phyloP scores from a whole-genome alignment of 2,113 vertebrate species.

The Halcyon senegalensis region DNA sequence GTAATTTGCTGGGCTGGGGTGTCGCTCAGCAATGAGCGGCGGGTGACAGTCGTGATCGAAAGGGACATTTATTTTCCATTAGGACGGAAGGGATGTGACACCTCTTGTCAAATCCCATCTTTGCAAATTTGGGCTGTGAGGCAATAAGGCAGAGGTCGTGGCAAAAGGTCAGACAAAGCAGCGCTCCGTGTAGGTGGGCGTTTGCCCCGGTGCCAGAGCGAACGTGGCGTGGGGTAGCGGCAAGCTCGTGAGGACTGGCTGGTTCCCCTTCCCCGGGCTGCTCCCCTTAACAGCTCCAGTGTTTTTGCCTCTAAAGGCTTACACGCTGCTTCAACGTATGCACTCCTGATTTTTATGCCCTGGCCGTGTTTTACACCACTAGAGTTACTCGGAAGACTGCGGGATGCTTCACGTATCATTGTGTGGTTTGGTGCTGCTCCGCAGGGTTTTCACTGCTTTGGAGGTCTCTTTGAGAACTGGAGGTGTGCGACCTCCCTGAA shows the following conservation, averaged over 20 bases:
- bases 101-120: conserved; percentile 53
- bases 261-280: not conserved
- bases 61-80: conserved; percentile 39
- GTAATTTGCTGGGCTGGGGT: conserved; percentile 9
- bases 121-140: not conserved
- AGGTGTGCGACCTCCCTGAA: not conserved
- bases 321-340: fast-evolving
- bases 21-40: not conserved
- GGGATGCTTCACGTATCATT: not conserved
- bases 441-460: not conserved
- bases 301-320: not conserved
- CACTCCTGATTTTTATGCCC: not conserved
- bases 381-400: not conserved
- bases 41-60: not conserved
- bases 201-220: not conserved
- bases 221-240: fast-evolving
- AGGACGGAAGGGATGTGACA: conserved; percentile 19
- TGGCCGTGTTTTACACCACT: not conserved
- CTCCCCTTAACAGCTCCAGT: not conserved
- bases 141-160: not conserved
- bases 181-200: fast-evolving
- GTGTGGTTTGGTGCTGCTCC: not conserved
- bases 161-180: conserved; percentile 7
- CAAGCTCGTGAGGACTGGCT: fast-evolving
- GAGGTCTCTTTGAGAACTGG: not conserved